These are phyloP conservation scores for Conomelus anceps DNA, from an alignment of 2,888 invertebrate species.

Conservation along the genomic window DNA sequence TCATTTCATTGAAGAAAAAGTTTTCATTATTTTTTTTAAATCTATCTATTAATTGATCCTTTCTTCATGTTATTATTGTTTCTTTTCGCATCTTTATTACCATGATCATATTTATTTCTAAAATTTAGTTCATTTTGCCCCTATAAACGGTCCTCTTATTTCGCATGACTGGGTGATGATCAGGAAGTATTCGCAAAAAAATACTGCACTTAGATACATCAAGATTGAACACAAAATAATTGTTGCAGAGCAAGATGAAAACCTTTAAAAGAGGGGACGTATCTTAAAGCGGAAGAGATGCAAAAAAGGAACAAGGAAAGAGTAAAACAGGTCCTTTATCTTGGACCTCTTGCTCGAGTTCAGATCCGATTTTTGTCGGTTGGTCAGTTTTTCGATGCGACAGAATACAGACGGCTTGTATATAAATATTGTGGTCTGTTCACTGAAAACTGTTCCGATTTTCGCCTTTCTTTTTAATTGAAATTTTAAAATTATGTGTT, in stretches of 20 bases:
- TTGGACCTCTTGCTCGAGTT: background rate
- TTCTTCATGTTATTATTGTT: no score
- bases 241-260: background rate
- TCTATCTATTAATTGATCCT: no score
- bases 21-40: no score
- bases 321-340: background rate
- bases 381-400: background rate
- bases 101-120: no score
- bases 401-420: background rate
- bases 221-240: background rate
- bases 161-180: no score
- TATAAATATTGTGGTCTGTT: background rate
- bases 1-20: no score
- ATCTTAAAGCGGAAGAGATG: background rate
- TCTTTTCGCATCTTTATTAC: no score
- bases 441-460: background rate
- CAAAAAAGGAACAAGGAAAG: background rate
- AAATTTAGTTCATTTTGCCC: no score
- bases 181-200: background rate
- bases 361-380: background rate
- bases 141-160: no score
- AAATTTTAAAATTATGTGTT: background rate
- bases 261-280: background rate
- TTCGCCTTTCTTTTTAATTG: background rate
- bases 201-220: background rate